Conservation (phyloP, 2,797 vertebrate species). For the Margarornis squamiger region DNA sequence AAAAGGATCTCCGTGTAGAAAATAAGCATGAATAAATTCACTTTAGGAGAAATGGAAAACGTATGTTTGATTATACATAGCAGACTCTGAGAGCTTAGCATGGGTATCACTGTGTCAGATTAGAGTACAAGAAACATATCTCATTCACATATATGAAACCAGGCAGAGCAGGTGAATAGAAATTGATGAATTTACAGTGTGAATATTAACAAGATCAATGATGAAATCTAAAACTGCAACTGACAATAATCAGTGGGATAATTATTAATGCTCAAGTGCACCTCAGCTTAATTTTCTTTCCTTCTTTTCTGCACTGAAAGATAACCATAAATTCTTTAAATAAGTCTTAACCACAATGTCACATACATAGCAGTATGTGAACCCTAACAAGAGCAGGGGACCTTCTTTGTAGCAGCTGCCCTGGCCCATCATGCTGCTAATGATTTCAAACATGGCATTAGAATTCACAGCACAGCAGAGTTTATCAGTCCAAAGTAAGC, state of each 20-base stretch:
- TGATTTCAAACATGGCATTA: neutral
- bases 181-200: conserved; percentile 1
- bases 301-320: neutral
- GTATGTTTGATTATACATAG: neutral
- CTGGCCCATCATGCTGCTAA: neutral
- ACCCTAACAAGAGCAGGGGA: neutral
- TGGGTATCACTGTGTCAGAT: neutral
- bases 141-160: neutral
- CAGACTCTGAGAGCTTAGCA: neutral
- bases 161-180: neutral
- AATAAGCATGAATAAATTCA: neutral
- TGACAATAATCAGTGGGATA: conserved; percentile 21
- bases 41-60: neutral
- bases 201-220: neutral
- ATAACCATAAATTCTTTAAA: conserved; percentile 13
- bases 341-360: conserved; percentile 10
- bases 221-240: conserved; percentile 37
- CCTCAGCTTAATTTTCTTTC: neutral
- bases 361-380: neutral
- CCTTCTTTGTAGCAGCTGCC: conserved; percentile 9
- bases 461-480: neutral
- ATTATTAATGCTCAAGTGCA: conserved; percentile 8
- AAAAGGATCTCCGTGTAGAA: neutral
- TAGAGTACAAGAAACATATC: neutral
- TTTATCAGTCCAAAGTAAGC: neutral